These are phyloP conservation scores for Lithosia quadra DNA, from an alignment of 2,888 invertebrate genomes.

Conservation along the genomic window DNA sequence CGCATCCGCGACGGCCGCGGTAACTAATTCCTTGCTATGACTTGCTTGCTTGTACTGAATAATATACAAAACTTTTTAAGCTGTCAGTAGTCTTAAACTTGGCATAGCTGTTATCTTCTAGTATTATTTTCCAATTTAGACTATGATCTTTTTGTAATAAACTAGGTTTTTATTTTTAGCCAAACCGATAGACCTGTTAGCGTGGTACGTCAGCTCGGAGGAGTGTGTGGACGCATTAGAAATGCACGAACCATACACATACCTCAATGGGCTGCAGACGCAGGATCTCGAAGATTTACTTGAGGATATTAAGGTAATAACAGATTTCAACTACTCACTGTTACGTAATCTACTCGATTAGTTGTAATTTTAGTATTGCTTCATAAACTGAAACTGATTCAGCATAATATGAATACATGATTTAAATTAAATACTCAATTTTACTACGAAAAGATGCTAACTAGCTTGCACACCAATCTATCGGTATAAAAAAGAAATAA, in stretches of 20 bases:
- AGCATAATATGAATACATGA: too few species aligned
- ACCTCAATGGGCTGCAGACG: slow-evolving; percentile 95
- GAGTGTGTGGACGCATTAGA: slow-evolving; percentile 96
- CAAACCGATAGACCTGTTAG: slow-evolving; percentile 98
- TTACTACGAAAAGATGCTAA: too few species aligned
- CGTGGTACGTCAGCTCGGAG: slow-evolving; percentile 97
- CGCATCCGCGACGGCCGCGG: slow-evolving; percentile 97
- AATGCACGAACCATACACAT: slow-evolving; percentile 99
- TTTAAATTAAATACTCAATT: too few species aligned
- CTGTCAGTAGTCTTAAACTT: background rate
- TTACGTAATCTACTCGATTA: too few species aligned
- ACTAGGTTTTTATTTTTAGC: slow-evolving; percentile 85
- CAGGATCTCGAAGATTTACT: slow-evolving; percentile 98
- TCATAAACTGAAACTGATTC: too few species aligned
- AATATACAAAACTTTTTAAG: too few species aligned
- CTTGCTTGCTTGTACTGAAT: background rate
- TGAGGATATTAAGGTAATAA: slow-evolving; percentile 95
- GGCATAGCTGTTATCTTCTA: too few species aligned
- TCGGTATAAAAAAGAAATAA: too few species aligned
- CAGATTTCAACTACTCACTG: too few species aligned
- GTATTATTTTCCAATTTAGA: background rate
- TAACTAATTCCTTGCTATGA: slow-evolving; percentile 48
- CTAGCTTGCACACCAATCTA: too few species aligned
- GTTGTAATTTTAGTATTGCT: too few species aligned
- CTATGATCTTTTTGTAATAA: background rate